Percentiles rank a stretch among this genome's conserved stretches.
phyloP scores from a whole-genome alignment of 2,113 vertebrate genomes.

The Nycticryphes semicollaris region DNA sequence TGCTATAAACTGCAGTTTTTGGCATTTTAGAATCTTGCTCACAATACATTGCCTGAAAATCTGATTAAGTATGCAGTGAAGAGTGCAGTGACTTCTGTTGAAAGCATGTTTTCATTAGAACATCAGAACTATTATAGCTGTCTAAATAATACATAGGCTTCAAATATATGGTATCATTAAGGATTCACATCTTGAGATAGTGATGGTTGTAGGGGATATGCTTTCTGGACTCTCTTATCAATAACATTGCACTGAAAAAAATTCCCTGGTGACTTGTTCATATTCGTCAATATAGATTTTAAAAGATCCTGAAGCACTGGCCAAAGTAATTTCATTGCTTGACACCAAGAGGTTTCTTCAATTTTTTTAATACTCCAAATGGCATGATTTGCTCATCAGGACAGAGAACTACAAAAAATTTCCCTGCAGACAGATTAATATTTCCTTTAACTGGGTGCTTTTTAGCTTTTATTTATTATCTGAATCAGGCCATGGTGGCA shows the following conservation, averaged over 20 bases:
- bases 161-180: background rate
- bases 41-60: background rate
- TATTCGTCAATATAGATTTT: background rate
- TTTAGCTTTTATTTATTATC: background rate
- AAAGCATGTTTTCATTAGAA: background rate
- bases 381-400: background rate
- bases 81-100: background rate
- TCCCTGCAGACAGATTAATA: background rate
- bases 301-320: background rate
- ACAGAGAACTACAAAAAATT: background rate
- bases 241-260: background rate
- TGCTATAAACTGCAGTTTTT: background rate
- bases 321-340: background rate
- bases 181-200: background rate
- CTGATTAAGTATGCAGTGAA: background rate
- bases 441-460: background rate
- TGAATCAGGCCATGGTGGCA: background rate
- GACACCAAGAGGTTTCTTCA: background rate
- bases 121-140: constrained; percentile 14
- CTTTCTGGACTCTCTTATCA: background rate
- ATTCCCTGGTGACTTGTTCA: background rate
- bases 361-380: background rate
- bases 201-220: background rate
- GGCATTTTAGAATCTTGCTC: background rate
- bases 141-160: constrained; percentile 1